Conservation (phyloP, 2,797 vertebrate species). For the Streptopelia turtur region DNA sequence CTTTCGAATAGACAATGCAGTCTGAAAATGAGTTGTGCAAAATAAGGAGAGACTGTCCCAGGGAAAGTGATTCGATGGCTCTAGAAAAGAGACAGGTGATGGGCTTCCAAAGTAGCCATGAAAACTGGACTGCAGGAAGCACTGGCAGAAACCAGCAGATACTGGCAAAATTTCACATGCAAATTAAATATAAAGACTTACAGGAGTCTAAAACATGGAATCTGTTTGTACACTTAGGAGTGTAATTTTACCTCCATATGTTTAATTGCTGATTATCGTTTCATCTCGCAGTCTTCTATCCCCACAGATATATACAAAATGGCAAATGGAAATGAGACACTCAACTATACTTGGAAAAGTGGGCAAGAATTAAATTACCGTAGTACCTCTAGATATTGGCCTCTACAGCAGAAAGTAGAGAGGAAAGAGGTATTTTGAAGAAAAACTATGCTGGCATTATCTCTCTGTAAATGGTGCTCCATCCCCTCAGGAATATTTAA, state of each 20-base stretch:
- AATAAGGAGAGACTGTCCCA: background rate
- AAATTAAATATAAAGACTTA: fast-evolving
- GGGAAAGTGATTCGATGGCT: background rate
- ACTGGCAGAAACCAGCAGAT: background rate
- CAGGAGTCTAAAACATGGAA: background rate
- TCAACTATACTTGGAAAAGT: background rate
- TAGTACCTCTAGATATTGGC: background rate
- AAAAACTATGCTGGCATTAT: background rate
- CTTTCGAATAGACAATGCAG: background rate
- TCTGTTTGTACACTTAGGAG: background rate
- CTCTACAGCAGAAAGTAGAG: background rate
- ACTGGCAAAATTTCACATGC: background rate
- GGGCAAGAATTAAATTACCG: background rate
- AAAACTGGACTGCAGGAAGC: background rate
- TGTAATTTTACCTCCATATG: background rate
- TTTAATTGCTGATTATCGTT: background rate
- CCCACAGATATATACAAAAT: background rate
- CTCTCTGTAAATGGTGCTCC: background rate
- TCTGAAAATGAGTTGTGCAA: background rate
- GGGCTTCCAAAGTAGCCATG: background rate
- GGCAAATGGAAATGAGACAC: background rate
- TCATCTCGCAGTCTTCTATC: background rate
- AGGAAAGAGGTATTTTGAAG: background rate
- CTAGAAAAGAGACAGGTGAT: background rate
- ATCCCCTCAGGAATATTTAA: background rate